Evolutionary conservation across 92 coral and sea anemone species (phyloP), one percentile per base, ranked within the genome.

Genomic region (Pocillopora meandrina): DNA sequence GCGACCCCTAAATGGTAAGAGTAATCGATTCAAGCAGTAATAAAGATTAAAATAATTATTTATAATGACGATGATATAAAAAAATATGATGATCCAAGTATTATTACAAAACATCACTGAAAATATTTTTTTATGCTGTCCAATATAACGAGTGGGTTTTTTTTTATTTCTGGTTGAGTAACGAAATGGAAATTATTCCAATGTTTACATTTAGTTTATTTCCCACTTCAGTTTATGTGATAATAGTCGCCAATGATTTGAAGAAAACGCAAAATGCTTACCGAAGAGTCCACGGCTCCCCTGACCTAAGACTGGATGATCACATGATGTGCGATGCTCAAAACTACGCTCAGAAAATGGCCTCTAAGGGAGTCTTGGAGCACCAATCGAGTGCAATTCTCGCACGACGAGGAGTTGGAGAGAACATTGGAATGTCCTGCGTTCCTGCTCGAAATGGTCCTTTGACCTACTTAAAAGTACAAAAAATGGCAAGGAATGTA

Each of bases 361-460:
- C 93, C 58, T 81, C 58, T 6, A 84, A 65, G 74, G 90, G 91
- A 2, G 78, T 70, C 65, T 77, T 94, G 78, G 92, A 94, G 26
- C 98, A 94, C 86, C 86, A 94, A 34, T 71, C 92, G 15, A 75
- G 71, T 47, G 83, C 78, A 6, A 82, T 73, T 1, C 86, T 82
- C 1, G 85, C 93, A 68, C 76, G 87, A 20, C 85, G 87, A 60
- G 76, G 91, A 21, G 84, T 92, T 26, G 98, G 98, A 2, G 98
- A 94, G 70, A 94, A 94, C 60, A 94, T 94, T 18, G 98, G 95
- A 19, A 94, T 87, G 84, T 87, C 93, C 86, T 94, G 98, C 52
- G 93, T 87, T 26, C 79, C 93, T 52, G 86, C 77, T 21, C 83
- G 82, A 49, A 49, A 71, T 34, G 80, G 86, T 23, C 79, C 79